These are phyloP conservation scores for Nephrotoma appendiculata DNA, from an alignment of 2,888 invertebrate genomes.

Conservation along the genomic window DNA sequence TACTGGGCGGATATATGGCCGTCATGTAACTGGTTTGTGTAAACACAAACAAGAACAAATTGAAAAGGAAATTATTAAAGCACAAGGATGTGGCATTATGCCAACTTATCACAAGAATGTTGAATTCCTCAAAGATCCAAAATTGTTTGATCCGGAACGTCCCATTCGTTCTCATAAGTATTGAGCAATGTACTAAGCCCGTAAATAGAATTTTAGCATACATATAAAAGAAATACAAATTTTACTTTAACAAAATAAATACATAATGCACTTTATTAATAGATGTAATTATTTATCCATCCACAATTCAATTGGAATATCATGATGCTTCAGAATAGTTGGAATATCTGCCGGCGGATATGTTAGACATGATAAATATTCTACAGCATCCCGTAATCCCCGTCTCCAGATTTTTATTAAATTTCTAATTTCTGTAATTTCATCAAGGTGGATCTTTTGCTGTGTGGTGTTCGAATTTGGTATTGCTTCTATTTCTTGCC, in stretches of 20 bases:
- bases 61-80: constrained; percentile 55
- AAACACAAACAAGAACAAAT: constrained; percentile 60
- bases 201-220: neutral
- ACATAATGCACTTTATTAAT: neutral
- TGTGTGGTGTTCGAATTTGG: neutral
- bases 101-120: constrained; percentile 66
- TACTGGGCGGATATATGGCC: constrained; percentile 83
- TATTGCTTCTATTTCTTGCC: neutral
- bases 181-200: constrained; percentile 27
- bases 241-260: neutral
- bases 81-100: constrained; percentile 72
- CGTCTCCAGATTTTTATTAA: neutral
- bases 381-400: neutral
- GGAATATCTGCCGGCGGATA: neutral
- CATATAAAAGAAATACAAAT: neutral
- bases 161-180: constrained; percentile 69
- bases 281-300: neutral
- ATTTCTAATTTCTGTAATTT: neutral
- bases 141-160: constrained; percentile 75
- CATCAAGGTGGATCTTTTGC: neutral
- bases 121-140: constrained; percentile 71
- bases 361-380: neutral
- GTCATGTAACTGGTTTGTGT: constrained; percentile 90
- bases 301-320: neutral
- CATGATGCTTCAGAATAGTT: neutral